phyloP scores from a whole-genome alignment of 1,140 invertebrate genomes.

The Rhopalosiphum padi region DNA sequence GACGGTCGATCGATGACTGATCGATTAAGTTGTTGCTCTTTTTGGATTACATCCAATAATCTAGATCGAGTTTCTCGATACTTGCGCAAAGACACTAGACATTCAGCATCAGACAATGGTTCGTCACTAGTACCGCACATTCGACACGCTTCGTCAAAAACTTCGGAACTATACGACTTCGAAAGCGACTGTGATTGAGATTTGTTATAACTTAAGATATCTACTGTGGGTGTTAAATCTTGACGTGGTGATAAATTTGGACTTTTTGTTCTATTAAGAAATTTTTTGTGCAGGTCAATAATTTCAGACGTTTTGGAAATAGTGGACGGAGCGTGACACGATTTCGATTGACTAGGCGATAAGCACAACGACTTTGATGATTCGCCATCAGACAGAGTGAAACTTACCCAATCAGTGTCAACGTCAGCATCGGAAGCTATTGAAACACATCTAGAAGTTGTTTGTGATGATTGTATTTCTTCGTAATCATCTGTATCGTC shows the following conservation, averaged over 20 bases:
- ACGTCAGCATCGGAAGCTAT: constrained; percentile 52
- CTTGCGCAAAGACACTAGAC: constrained; percentile 52
- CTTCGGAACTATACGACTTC: constrained; percentile 72
- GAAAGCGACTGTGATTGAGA: constrained; percentile 71
- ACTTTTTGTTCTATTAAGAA: constrained; percentile 70
- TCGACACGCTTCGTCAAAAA: constrained; percentile 67
- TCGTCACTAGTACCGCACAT: constrained; percentile 56
- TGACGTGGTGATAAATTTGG: constrained; percentile 64
- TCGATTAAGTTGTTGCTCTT: constrained; percentile 24
- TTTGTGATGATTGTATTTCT: constrained; percentile 30
- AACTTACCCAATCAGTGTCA: constrained; percentile 45
- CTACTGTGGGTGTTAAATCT: neutral
- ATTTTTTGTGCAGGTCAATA: constrained; percentile 74
- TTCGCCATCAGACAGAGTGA: constrained; percentile 18
- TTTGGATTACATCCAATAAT: constrained; percentile 42
- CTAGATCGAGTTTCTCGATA: constrained; percentile 56
- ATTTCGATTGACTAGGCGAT: constrained; percentile 72
- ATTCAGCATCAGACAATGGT: constrained; percentile 55
- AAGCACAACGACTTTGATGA: constrained; percentile 67
- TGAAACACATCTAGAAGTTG: constrained; percentile 39
- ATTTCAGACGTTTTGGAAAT: constrained; percentile 68
- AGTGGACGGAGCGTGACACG: constrained; percentile 63
- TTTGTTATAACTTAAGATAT: constrained; percentile 29
- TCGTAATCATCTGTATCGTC: constrained; percentile 50
- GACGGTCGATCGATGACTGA: constrained; percentile 17